Conservation (phyloP, 2,797 vertebrate genomes). For the Macropus fuliginosus region DNA sequence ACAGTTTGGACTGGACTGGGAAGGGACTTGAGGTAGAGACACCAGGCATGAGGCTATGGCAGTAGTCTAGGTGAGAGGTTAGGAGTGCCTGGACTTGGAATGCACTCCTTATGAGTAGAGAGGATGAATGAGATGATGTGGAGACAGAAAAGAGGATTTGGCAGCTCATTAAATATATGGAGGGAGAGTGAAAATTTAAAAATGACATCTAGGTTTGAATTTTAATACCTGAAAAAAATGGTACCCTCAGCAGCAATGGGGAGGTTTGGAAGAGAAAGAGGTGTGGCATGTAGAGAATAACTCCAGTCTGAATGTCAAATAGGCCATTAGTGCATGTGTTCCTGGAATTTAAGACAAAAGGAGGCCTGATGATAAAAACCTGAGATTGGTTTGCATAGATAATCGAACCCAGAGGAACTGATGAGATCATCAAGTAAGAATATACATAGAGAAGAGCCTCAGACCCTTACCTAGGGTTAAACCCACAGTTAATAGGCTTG, state of each 20-base stretch:
- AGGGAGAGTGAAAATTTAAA: neutral
- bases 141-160: neutral
- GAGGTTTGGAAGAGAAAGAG: neutral
- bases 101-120: neutral
- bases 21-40: neutral
- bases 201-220: neutral
- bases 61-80: neutral
- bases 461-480: neutral
- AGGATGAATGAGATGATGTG: neutral
- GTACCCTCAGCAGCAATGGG: neutral
- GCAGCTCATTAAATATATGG: neutral
- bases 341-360: neutral
- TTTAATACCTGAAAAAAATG: neutral
- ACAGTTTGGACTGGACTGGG: neutral
- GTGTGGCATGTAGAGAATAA: neutral
- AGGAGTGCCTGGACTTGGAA: neutral
- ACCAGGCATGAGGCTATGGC: neutral
- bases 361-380: neutral
- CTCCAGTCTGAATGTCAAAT: neutral
- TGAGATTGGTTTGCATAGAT: neutral
- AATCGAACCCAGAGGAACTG: neutral
- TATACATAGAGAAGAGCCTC: neutral
- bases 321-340: neutral
- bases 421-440: neutral
- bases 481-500: neutral